phyloP scores from a whole-genome alignment of 2,888 invertebrate species.

The Hartigia nigra region DNA sequence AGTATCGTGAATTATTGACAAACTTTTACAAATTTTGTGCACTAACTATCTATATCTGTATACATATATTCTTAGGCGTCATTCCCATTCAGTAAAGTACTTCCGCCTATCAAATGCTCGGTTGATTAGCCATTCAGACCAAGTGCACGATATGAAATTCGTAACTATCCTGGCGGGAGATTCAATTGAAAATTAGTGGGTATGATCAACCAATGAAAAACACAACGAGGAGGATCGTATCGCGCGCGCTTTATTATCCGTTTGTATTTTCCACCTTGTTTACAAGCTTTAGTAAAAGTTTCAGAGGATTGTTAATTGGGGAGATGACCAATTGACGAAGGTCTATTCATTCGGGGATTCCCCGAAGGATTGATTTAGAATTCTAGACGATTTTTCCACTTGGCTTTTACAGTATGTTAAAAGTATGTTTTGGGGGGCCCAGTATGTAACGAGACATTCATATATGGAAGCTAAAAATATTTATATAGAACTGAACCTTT shows the following conservation, averaged over 20 bases:
- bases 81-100: background rate
- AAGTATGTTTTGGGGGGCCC: background rate
- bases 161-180: background rate
- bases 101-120: constrained; percentile 1
- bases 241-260: background rate
- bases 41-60: background rate
- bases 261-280: background rate
- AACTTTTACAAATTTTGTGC: background rate
- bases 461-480: background rate
- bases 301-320: background rate
- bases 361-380: background rate
- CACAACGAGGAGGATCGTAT: background rate
- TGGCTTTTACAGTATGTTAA: background rate
- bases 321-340: background rate
- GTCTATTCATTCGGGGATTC: background rate
- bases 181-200: constrained; percentile 4
- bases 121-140: constrained; percentile 5
- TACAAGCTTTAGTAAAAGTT: background rate
- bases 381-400: background rate
- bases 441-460: background rate
- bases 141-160: background rate
- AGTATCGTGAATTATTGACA: background rate
- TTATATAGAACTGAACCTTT: background rate
- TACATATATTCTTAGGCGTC: background rate
- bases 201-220: background rate